Base-by-base conservation (phyloP, 2,797 vertebrate species). In the Syncerus caffer region DNA sequence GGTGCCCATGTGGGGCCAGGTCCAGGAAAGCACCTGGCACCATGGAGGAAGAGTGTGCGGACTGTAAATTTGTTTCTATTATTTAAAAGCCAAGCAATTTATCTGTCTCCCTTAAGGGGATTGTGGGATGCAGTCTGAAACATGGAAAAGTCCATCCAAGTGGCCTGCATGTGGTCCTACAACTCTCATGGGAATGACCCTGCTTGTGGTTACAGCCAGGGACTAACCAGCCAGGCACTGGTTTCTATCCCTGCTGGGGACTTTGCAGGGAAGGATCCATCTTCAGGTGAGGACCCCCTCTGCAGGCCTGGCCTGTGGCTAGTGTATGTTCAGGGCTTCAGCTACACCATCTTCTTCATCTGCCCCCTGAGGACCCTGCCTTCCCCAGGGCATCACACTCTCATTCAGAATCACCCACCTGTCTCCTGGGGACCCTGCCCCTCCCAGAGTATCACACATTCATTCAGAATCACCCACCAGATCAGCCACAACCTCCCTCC, bases 161-260 rank as follows among this genome's bases (percentile, higher is more conserved):
- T 47, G 71, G 45, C 62, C 42, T 5, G 29, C 0, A 0, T 15
- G 0, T 6, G 15, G 3, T 14, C 78, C 1, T 19, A 3, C 1
- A 6, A 1, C 38, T 14, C 84, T 23, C 60, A 21, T 2, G 23
- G 2, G n/a, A 50, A 1, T 14, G 80, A 7, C 45, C 45, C n/a
- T n/a, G 51, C 58, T 55, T 13, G 29, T 17, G 25, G 4, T 47
- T 3, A 6, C 25, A 2, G 21, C 3, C 0, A 3, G 10, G 57
- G 11, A 16, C 57, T 19, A 1, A 14, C 0, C 1, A 2, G 34
- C 55, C 83, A 45, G 4, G 84, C 1, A 10, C 8, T 17, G 60
- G 16, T 31, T 34, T 25, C 51, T 23, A 0, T 13, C 23, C 38
- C 57, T 0, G 0, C 25, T 4, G 4, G 4, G 16, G 7, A 6